Evolutionary conservation across 2,113 vertebrate genomes (phyloP), one percentile per base, ranked within the genome.

Genomic region (Prinia subflava): DNA sequence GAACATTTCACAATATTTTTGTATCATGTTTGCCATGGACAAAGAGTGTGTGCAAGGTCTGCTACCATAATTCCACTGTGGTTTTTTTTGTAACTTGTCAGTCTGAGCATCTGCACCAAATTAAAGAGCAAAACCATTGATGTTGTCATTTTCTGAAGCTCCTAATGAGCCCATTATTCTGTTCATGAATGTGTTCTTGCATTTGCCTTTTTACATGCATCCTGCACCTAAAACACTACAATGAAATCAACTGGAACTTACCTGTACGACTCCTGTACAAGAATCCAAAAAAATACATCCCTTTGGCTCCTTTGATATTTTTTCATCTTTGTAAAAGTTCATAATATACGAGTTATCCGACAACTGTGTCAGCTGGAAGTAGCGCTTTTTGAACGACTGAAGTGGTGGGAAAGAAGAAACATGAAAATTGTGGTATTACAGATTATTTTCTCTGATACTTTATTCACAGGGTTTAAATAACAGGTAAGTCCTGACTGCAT

Each of bases 281-380:
- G 99, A 99, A 97, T 99, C 99, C 91, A 99, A 98, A 96, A 99
- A 99, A 95, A 99, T 99, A 95, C 99, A 99, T 42, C 99, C 99
- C 96, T 99, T 99, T 37, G 99, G 99, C 83, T 99, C 99, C 97
- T 99, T 99, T 19, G 99, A 99, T 94, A 99, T 99, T 97, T 99
- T 99, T 93, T 99, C 99, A 90, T 99, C 99, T 98, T 99, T 99
- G 97, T 99, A 99, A 96, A 99, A 99, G 96, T 99, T 99, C 99
- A 99, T 99, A 97, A 99, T 99, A 90, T 99, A 99, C 1, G 99
- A 99, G 94, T 98, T 99, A 95, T 99, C 99, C 1, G 99, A 99
- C 92, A 99, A 31, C 97, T 99, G 99, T 5, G 99, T 99, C 96
- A 99, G 97, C 97, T 99, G 99, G 93, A 99, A 99, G 96, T 98